Evolutionary conservation across 2,113 vertebrate species (phyloP).

Genomic region (Genyomyrus donnyi): DNA sequence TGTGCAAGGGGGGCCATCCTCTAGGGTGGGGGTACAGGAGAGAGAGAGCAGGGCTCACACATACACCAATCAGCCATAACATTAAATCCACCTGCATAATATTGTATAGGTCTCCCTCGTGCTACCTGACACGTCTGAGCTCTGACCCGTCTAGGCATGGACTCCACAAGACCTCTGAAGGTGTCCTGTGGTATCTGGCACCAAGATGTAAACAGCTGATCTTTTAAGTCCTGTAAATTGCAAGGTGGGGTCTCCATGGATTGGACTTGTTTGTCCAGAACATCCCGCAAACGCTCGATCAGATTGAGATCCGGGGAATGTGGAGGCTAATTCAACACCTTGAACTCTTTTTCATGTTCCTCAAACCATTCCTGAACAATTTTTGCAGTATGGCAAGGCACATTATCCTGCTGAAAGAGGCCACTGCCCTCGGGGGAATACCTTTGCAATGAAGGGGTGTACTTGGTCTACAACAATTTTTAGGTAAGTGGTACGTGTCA

Average conservation of each 20-base stretch:
- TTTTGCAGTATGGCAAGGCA: background rate
- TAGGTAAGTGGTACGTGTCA: background rate
- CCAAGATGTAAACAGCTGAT: background rate
- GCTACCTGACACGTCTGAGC: background rate
- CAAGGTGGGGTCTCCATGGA: background rate
- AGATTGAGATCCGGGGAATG: background rate
- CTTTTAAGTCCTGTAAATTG: background rate
- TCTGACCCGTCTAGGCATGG: background rate
- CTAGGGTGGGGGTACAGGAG: constrained; percentile 40
- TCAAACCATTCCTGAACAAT: background rate
- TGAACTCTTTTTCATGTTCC: background rate
- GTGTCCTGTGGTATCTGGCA: background rate
- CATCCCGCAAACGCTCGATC: background rate
- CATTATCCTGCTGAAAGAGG: background rate
- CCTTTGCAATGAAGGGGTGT: background rate
- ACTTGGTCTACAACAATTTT: background rate
- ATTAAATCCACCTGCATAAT: background rate
- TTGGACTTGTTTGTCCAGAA: background rate
- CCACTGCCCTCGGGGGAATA: background rate
- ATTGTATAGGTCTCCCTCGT: background rate
- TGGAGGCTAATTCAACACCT: background rate
- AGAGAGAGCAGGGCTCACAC: constrained; percentile 25
- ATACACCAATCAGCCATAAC: background rate
- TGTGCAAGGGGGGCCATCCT: constrained; percentile 80
- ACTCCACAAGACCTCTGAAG: background rate